Evolutionary conservation across 2,113 vertebrate genomes (phyloP), one percentile per base, ranked within the genome.

Genomic region (Platichthys stellatus): DNA sequence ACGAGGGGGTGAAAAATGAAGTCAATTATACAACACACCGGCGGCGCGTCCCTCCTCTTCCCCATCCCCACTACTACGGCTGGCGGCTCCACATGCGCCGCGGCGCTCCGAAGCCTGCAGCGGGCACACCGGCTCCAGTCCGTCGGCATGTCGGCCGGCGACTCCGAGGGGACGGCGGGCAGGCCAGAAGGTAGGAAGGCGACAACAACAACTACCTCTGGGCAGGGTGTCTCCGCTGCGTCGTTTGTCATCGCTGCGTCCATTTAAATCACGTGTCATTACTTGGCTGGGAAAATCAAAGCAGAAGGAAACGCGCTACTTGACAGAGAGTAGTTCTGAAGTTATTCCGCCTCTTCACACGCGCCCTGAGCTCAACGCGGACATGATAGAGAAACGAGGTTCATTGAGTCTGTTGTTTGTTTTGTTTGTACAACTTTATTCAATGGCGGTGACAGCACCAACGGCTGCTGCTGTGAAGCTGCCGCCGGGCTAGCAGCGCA

Each of bases 101-200:
- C 85, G 71, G 73, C 57, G 85, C 85, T 58, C 63, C 60, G 72
- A 24, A 86, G 76, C 75, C 72, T 74, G 20, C 85, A 63, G 47
- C 74, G 74, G 85, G 54, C 49, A 69, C 69, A 74, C 66, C 75
- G 90, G 77, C 84, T 72, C 65, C 78, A 66, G 74, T 80, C 76
- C 47, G 68, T 11, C 73, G 89, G 88, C 83, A 93, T 92, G 92
- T 92, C 92, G 69, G 86, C 83, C 65, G 76, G 72, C 1, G 77
- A 72, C 74, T 83, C 79, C 4, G 81, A 81, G 9, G 83, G 76
- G 78, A 78, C 78, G 38, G 73, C 72, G 74, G 83, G 75, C 70
- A 17, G 58, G 24, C 28, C 57, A 12, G 72, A 80, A 78, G 91
- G 89, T 90, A 84, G 51, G 85, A 9, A 3, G 5, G 3, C 38